phyloP scores from a whole-genome alignment of 2,113 vertebrate species.

The Ovis aries region DNA sequence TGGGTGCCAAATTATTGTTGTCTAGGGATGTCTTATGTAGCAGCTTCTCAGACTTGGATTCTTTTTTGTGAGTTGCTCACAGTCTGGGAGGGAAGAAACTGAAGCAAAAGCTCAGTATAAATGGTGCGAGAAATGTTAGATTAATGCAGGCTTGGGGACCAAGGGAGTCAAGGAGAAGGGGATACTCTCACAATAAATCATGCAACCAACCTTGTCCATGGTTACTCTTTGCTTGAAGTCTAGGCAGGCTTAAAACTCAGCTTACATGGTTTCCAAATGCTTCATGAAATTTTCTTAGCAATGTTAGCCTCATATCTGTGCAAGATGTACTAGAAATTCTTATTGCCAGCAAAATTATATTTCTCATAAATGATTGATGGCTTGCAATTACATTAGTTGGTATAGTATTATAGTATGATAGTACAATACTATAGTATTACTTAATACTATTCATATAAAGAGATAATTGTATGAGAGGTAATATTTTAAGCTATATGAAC shows the following conservation, averaged over 20 bases:
- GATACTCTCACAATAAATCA: not conserved
- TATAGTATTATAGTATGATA: not conserved
- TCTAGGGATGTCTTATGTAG: not conserved
- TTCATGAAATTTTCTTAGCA: not conserved
- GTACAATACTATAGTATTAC: too few relatives aligned
- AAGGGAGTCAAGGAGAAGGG: not conserved
- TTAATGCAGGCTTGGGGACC: not conserved
- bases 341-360: not conserved
- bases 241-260: not conserved
- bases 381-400: not conserved
- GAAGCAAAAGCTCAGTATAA: not conserved
- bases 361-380: not conserved
- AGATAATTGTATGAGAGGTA: not conserved
- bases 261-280: not conserved
- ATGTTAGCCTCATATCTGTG: not conserved
- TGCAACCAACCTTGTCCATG: not conserved
- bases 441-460: not conserved
- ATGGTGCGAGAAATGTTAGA: not conserved
- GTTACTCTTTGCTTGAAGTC: not conserved
- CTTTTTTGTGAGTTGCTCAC: not conserved
- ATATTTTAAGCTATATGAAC: not conserved
- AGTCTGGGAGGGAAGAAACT: not conserved
- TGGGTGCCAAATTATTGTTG: not conserved
- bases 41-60: not conserved
- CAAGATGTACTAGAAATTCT: not conserved